These are phyloP conservation scores for Alfaro cultratus DNA, from an alignment of 2,797 vertebrate species.

Conservation along the genomic window DNA sequence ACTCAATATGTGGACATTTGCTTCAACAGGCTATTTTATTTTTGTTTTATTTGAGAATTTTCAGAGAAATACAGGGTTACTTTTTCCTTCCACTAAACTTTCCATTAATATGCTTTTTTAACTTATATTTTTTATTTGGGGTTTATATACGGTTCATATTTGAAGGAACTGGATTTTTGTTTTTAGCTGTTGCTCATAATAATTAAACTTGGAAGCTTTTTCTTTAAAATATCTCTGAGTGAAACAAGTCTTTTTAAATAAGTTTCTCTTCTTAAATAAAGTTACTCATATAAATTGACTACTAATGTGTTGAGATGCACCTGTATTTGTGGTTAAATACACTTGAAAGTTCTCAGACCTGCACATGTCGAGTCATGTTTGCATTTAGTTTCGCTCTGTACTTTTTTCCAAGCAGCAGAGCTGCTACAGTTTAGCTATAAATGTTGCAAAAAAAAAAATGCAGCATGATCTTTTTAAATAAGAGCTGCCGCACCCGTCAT, in stretches of 20 bases:
- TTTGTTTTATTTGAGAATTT: neutral
- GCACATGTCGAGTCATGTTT: constrained; percentile 15
- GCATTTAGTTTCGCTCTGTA: constrained; percentile 20
- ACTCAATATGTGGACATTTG: neutral
- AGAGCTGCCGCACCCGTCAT: neutral
- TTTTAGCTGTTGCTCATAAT: neutral
- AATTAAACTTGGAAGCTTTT: neutral
- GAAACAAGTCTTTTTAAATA: neutral
- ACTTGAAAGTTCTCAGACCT: neutral
- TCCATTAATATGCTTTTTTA: neutral
- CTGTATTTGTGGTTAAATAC: neutral
- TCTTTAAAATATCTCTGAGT: no score
- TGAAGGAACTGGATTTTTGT: neutral
- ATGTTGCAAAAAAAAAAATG: neutral
- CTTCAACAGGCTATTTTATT: neutral
- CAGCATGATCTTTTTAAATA: neutral
- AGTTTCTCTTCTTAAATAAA: neutral
- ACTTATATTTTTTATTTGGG: neutral
- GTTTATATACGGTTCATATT: neutral
- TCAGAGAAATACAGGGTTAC: neutral
- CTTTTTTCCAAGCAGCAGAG: constrained; percentile 14
- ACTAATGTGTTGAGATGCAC: neutral
- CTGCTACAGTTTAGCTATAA: neutral
- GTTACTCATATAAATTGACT: neutral
- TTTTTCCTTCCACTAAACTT: neutral